phyloP scores from a whole-genome alignment of 2,888 invertebrate species.

The Oligia fasciuncula region DNA sequence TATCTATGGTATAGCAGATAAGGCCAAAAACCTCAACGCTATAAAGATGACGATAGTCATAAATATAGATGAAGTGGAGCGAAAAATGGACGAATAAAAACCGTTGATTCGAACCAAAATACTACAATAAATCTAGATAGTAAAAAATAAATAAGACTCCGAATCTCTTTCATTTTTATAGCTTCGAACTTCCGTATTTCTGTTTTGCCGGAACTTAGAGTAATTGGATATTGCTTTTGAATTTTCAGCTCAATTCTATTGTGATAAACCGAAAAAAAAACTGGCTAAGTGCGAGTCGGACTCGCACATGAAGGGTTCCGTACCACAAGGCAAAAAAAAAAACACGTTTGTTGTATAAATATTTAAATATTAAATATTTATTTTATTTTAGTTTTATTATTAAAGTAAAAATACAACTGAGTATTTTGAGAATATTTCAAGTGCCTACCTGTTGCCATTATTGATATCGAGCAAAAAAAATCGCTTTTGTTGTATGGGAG shows the following conservation, averaged over 20 bases:
- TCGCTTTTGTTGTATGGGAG: no score
- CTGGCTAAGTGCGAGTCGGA: background rate
- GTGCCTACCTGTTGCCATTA: no score
- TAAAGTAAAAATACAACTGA: no score
- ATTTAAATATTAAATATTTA: no score
- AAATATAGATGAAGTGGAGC: conserved; percentile 6
- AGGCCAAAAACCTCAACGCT: background rate
- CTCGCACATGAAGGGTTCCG: no score
- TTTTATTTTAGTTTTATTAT: no score
- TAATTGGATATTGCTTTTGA: conserved; percentile 2
- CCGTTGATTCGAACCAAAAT: background rate
- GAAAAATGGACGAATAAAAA: conserved; percentile 20
- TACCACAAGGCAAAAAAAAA: no score
- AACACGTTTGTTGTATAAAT: no score
- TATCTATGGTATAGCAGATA: background rate
- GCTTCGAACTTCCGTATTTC: background rate
- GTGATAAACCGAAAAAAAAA: conserved; percentile 6
- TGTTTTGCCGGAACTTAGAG: conserved; percentile 1
- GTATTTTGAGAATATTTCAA: no score
- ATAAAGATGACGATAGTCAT: background rate
- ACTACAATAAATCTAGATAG: background rate
- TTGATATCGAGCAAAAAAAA: no score
- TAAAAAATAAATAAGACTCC: conserved; percentile 8
- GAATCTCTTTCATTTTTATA: conserved; percentile 12
- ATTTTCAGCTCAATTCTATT: background rate